Evolutionary conservation across 2,888 invertebrate genomes (phyloP).

Genomic region (Drosophila anomalata): DNA sequence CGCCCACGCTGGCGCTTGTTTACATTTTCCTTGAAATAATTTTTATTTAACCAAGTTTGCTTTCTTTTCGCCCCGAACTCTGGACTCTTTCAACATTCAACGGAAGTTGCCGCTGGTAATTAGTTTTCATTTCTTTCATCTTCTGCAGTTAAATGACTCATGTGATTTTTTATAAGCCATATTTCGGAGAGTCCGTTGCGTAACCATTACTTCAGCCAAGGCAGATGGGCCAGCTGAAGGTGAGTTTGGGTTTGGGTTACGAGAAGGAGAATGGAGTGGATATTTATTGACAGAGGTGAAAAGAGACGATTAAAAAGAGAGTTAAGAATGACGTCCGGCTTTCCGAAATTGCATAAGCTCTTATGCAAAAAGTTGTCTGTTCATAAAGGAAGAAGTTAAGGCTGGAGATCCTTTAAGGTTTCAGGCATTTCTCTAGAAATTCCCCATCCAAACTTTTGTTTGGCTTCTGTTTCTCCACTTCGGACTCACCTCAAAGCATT

Average conservation of each 20-base stretch:
- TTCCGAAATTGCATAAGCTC: conserved; percentile 21
- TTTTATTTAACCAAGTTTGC: conserved; percentile 19
- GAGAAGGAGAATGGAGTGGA: conserved; percentile 5
- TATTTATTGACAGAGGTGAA: conserved; percentile 4
- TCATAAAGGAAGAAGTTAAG: background rate
- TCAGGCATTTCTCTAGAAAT: background rate
- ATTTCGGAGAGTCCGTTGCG: conserved; percentile 30
- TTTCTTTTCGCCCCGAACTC: conserved; percentile 28
- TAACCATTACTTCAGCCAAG: conserved; percentile 24
- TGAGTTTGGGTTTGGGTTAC: conserved; percentile 14
- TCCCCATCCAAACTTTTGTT: conserved; percentile 9
- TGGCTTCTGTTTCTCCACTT: conserved; percentile 6
- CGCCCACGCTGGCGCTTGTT: conserved; percentile 55
- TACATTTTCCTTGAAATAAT: conserved; percentile 20
- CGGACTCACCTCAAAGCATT: conserved; percentile 31
- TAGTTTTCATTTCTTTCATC: conserved; percentile 51
- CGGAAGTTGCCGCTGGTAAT: conserved; percentile 67
- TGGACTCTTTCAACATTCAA: conserved; percentile 21
- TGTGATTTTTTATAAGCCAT: conserved; percentile 42
- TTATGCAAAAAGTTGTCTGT: background rate
- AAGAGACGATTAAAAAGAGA: background rate
- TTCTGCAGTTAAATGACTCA: conserved; percentile 64
- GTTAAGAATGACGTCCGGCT: conserved; percentile 1
- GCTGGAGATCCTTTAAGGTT: background rate
- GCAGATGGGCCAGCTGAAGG: conserved; percentile 14